Evolutionary conservation across 2,797 vertebrate species (phyloP), one percentile per base, ranked within the genome.

Genomic region (Sparus aurata): DNA sequence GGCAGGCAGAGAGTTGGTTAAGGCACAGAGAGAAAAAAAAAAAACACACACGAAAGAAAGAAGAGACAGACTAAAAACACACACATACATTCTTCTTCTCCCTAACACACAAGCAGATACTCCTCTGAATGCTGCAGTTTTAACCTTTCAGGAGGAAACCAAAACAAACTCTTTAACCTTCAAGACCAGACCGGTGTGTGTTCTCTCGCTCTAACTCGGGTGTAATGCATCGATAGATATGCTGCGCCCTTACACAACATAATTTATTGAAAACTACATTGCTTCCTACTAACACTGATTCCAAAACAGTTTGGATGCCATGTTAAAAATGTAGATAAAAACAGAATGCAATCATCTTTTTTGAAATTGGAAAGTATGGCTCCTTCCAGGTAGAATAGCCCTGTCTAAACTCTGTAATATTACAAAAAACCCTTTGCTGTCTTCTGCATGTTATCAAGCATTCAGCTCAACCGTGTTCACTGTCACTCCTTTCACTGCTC

Each of bases 91-190:
- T 22, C 16, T 53, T 30, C 80, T 55, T 69, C 30, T 43, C 45
- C 67, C 11, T 43, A 46, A 70, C 58, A 54, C 46, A 77, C 15
- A 81, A 72, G 83, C 45, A 73, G 18, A 80, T 41, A 69, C 52
- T 81, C 72, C 57, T 82, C 52, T 38, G 69, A 52, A 79, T 70
- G 20, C 69, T 74, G 73, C 58, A 59, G 57, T 50, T 79, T 74
- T 62, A 80, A 87, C 80, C 75, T 79, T 87, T 77, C 45, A 73
- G 67, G 23, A 69, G 70, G 75, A 84, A 71, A 73, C 50, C n/a
- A 57, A 79, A 75, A 74, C 58, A 75, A 11, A 80, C 38, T 50
- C 57, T 85, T 90, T 87, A 82, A 82, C 79, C 66, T 85, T 80
- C 47, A 57, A 77, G n/a, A 82, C 25, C 7, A 73, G 58, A 66